Conservation (phyloP, 2,888 invertebrate genomes). For the Schizotus pectinicornis region DNA sequence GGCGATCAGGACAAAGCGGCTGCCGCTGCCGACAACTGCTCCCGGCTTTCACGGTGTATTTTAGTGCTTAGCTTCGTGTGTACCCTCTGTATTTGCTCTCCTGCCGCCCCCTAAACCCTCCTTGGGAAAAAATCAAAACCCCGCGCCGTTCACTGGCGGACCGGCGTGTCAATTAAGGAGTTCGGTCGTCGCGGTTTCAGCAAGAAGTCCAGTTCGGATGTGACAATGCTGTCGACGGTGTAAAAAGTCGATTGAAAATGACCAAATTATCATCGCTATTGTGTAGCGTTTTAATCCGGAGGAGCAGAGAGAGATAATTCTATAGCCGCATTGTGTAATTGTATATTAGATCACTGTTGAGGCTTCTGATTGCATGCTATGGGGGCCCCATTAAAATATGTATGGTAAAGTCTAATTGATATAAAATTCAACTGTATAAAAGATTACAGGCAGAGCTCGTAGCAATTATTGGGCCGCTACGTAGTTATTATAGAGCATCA, state of each 20-base stretch:
- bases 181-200: no score
- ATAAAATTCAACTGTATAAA: conserved; percentile 51
- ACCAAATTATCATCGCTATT: not conserved
- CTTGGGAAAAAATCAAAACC: conserved; percentile 3
- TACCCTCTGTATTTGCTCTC: conserved; percentile 39
- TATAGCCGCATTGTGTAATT: conserved; percentile 42
- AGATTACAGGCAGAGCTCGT: conserved; percentile 47
- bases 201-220: not conserved
- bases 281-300: conserved; percentile 8
- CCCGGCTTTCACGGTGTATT: conserved; percentile 51
- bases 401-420: conserved; percentile 51
- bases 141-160: not conserved
- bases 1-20: conserved; percentile 53
- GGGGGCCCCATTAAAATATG: conserved; percentile 49
- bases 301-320: conserved; percentile 35
- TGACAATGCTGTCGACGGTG: not conserved
- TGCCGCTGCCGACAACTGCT: conserved; percentile 49
- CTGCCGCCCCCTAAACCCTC: conserved; percentile 16
- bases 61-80: conserved; percentile 48
- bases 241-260: conserved; percentile 4
- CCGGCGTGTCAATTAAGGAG: no score
- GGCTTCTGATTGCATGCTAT: conserved; percentile 43
- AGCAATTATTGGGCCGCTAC: conserved; percentile 49
- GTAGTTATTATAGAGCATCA: conserved; percentile 51
- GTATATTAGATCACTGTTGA: conserved; percentile 38